A percentile compares a stretch with the other conserved stretches of the same genome.
Conservation (phyloP, 2,888 invertebrate genomes). For the Drosophila neotestacea region DNA sequence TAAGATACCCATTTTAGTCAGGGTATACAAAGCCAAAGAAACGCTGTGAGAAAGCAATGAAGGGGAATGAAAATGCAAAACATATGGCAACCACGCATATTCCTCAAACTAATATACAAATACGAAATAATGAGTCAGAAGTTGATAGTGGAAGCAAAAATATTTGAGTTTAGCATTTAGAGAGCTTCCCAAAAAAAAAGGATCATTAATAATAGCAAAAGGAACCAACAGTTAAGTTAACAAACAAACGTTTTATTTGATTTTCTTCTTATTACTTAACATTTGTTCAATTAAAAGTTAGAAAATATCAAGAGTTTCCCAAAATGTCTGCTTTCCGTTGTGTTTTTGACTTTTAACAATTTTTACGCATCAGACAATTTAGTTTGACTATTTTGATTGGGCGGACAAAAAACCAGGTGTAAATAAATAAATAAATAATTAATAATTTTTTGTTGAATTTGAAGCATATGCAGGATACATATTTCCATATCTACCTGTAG, state of each 20-base stretch:
- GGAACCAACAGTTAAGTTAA: neutral
- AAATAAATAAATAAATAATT: neutral
- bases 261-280: too few relatives aligned
- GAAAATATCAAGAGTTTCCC: too few relatives aligned
- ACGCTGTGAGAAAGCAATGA: conserved; percentile 25
- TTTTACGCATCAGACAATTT: too few relatives aligned
- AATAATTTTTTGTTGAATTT: neutral
- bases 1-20: neutral
- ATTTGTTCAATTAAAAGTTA: too few relatives aligned
- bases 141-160: neutral
- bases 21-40: conserved; percentile 26
- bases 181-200: neutral
- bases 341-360: too few relatives aligned
- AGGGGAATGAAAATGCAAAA: conserved; percentile 21
- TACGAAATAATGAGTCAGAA: conserved; percentile 33
- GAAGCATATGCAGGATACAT: neutral
- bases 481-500: conserved; percentile 8
- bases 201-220: neutral
- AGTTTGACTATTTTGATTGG: too few relatives aligned
- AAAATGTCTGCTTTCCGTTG: too few relatives aligned
- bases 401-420: too few relatives aligned
- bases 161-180: neutral
- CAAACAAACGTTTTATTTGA: too few relatives aligned
- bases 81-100: conserved; percentile 36
- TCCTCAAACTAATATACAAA: neutral